Evolutionary conservation across 2,888 invertebrate genomes (phyloP).

Genomic region (Chironomus tentans): DNA sequence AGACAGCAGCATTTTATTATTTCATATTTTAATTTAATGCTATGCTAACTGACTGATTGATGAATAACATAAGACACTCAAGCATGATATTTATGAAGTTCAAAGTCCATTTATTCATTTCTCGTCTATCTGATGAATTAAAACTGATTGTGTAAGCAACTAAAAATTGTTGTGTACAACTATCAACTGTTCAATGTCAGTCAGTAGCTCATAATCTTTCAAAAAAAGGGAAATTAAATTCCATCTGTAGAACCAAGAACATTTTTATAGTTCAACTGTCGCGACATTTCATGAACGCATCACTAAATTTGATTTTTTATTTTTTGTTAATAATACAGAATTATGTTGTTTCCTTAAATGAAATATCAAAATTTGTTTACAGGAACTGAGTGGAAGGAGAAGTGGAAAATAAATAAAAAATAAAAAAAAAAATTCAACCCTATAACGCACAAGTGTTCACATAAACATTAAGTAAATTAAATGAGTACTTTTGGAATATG

Average conservation of each 20-base stretch:
- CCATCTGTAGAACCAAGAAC: neutral
- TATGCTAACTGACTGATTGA: conserved; percentile 14
- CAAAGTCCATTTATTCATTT: neutral
- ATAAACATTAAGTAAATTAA: neutral
- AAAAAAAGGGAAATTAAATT: neutral
- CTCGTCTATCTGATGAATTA: neutral
- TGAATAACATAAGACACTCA: conserved; percentile 13
- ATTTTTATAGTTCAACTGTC: neutral
- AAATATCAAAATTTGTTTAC: neutral
- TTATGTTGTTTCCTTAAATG: no score
- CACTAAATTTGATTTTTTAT: neutral
- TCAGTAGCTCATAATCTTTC: neutral
- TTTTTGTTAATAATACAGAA: no score
- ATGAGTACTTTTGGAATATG: neutral
- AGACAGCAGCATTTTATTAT: neutral
- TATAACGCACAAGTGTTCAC: neutral
- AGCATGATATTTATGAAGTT: neutral
- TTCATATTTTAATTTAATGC: no score
- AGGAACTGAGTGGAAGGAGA: neutral
- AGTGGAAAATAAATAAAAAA: neutral
- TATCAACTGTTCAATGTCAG: neutral
- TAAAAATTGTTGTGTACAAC: neutral
- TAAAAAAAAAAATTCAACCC: neutral
- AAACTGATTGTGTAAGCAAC: neutral
- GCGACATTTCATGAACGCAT: neutral